These are phyloP conservation scores for Oxyscelio sp. DNA, from an alignment of 2,888 invertebrate species.

Conservation along the genomic window DNA sequence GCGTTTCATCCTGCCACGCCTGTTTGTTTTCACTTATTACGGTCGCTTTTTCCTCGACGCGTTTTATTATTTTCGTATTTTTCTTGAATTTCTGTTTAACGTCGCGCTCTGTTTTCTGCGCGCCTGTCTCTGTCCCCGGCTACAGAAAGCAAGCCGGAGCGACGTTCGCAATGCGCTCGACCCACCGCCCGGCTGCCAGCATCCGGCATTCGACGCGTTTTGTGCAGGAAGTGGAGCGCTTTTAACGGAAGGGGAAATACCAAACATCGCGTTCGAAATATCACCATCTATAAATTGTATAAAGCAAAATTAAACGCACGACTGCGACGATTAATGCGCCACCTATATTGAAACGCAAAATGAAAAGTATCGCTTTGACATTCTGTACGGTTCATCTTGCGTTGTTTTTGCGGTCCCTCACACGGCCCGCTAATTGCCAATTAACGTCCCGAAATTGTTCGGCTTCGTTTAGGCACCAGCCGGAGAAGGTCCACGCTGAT, in stretches of 20 bases:
- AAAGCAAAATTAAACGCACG: constrained; percentile 68
- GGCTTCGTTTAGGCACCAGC: constrained; percentile 66
- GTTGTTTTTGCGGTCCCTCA: constrained; percentile 67
- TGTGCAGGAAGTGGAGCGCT: constrained; percentile 59
- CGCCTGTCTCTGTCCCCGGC: constrained; percentile 21
- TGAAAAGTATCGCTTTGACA: constrained; percentile 71
- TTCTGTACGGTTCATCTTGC: constrained; percentile 66
- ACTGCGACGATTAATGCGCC: constrained; percentile 64
- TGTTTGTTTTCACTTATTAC: constrained; percentile 56
- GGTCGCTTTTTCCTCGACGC: background rate
- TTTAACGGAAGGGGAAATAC: constrained; percentile 62
- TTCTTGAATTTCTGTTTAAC: constrained; percentile 32
- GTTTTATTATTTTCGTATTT: constrained; percentile 30
- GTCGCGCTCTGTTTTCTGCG: background rate
- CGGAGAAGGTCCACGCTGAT: constrained; percentile 59
- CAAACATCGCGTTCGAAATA: constrained; percentile 66
- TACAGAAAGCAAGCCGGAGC: constrained; percentile 17
- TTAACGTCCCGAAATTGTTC: constrained; percentile 74
- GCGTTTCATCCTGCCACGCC: background rate
- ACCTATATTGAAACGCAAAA: constrained; percentile 57
- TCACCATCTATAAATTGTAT: constrained; percentile 69
- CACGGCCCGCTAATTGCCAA: constrained; percentile 73
- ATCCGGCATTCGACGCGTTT: constrained; percentile 61
- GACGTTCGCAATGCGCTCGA: constrained; percentile 32
- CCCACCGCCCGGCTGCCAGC: constrained; percentile 42